Conservation (phyloP, 2,888 invertebrate species). For the Physocephala rufipes region DNA sequence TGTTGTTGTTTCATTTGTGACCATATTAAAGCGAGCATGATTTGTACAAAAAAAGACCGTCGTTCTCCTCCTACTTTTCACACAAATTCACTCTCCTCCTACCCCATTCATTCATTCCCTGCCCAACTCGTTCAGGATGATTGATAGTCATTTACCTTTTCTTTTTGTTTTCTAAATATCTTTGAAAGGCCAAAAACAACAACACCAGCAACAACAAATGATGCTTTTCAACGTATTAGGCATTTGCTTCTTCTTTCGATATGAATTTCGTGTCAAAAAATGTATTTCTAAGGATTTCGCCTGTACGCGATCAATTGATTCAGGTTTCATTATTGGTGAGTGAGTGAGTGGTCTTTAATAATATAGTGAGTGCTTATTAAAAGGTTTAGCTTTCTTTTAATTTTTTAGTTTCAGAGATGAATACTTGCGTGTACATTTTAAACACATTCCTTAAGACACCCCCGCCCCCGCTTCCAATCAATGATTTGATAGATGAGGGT, state of each 20-base stretch:
- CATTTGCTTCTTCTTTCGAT: slow-evolving; percentile 11
- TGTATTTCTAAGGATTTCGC: slow-evolving; percentile 27
- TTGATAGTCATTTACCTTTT: slow-evolving; percentile 28
- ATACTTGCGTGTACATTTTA: neutral
- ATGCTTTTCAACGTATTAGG: slow-evolving; percentile 27
- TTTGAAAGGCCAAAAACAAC: neutral
- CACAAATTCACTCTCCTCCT: slow-evolving; percentile 15
- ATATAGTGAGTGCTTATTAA: neutral
- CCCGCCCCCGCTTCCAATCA: neutral
- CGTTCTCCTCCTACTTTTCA: slow-evolving; percentile 30
- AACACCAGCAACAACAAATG: neutral
- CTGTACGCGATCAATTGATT: neutral
- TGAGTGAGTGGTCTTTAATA: neutral
- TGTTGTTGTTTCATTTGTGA: slow-evolving; percentile 3
- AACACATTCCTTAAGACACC: neutral
- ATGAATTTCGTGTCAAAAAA: slow-evolving; percentile 10
- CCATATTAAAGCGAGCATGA: slow-evolving; percentile 24
- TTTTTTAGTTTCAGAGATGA: neutral
- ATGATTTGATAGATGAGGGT: slow-evolving; percentile 55
- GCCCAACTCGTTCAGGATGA: slow-evolving; percentile 4
- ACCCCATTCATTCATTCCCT: neutral
- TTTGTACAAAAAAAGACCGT: slow-evolving; percentile 25
- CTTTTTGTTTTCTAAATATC: slow-evolving; percentile 20
- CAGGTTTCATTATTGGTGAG: neutral
- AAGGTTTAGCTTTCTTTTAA: neutral